These are phyloP conservation scores for Caranx ignobilis DNA, from an alignment of 2,113 vertebrate genomes.

Conservation along the genomic window DNA sequence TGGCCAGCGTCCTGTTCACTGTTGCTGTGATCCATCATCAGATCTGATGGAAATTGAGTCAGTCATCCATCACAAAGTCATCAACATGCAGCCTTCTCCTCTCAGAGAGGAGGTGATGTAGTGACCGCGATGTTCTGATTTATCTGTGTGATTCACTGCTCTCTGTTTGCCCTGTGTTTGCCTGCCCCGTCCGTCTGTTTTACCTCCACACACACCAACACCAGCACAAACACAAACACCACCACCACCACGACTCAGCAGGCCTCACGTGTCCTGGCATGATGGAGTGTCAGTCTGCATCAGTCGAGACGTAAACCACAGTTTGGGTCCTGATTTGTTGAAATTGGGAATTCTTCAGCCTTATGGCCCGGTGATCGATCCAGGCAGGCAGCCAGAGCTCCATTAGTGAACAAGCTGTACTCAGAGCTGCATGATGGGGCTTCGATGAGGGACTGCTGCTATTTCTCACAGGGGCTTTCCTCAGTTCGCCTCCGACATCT, in stretches of 20 bases:
- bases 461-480: constrained; percentile 37
- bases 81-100: constrained; percentile 64
- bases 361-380: constrained; percentile 55
- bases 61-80: constrained; percentile 75
- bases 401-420: constrained; percentile 64
- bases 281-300: constrained; percentile 46
- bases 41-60: constrained; percentile 49
- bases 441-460: neutral
- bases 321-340: constrained; percentile 45
- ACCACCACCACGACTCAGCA: constrained; percentile 27
- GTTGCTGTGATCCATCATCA: constrained; percentile 51
- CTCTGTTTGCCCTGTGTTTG: neutral
- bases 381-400: constrained; percentile 63
- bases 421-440: constrained; percentile 30
- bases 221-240: no score
- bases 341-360: constrained; percentile 59
- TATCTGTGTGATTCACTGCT: constrained; percentile 58
- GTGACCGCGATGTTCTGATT: constrained; percentile 53
- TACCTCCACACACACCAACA: constrained; percentile 17
- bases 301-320: neutral
- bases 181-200: neutral
- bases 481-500: neutral
- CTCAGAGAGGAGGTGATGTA: constrained; percentile 52
- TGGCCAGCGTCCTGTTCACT: constrained; percentile 22
- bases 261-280: neutral